A percentile compares a stretch with the other conserved stretches of the same genome.
These are phyloP conservation scores for Dromococcyx pavoninus DNA, from an alignment of 2,797 vertebrate species.

Conservation along the genomic window DNA sequence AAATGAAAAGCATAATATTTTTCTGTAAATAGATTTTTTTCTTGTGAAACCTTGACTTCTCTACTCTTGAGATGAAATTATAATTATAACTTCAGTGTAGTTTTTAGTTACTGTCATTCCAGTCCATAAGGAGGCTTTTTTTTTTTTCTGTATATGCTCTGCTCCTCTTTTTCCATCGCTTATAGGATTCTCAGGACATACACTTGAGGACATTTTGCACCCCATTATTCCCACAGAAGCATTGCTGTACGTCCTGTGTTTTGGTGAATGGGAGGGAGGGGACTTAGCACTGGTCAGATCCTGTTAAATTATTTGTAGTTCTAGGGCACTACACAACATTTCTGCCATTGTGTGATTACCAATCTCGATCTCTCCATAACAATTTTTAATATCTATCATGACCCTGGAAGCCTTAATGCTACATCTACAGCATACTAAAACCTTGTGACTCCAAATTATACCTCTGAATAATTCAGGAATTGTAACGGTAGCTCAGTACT, in stretches of 20 bases:
- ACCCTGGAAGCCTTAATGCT: slow-evolving; percentile 63
- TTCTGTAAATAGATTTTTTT: slow-evolving; percentile 75
- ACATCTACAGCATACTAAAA: slow-evolving; percentile 72
- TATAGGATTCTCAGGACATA: neutral
- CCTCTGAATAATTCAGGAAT: slow-evolving; percentile 77
- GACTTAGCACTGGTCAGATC: neutral
- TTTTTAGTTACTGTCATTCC: slow-evolving; percentile 45
- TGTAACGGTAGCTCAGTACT: slow-evolving; percentile 49
- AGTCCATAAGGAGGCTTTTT: slow-evolving; percentile 13
- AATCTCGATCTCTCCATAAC: slow-evolving; percentile 71
- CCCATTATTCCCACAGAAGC: slow-evolving; percentile 13
- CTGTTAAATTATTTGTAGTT: slow-evolving; percentile 69
- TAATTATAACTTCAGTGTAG: slow-evolving; percentile 72
- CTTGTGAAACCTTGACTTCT: slow-evolving; percentile 73
- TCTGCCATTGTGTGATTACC: slow-evolving; percentile 66
- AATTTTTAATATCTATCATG: slow-evolving; percentile 78
- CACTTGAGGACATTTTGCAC: slow-evolving; percentile 12
- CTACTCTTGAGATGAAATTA: slow-evolving; percentile 65
- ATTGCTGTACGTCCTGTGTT: neutral
- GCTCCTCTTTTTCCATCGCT: slow-evolving; percentile 19
- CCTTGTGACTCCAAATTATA: slow-evolving; percentile 52
- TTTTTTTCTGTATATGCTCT: neutral
- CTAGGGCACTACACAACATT: slow-evolving; percentile 30
- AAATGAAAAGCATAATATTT: slow-evolving; percentile 80
- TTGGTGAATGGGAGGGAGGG: neutral